Evolutionary conservation across 1,140 invertebrate genomes (phyloP).

Genomic region (Bombus affinis): DNA sequence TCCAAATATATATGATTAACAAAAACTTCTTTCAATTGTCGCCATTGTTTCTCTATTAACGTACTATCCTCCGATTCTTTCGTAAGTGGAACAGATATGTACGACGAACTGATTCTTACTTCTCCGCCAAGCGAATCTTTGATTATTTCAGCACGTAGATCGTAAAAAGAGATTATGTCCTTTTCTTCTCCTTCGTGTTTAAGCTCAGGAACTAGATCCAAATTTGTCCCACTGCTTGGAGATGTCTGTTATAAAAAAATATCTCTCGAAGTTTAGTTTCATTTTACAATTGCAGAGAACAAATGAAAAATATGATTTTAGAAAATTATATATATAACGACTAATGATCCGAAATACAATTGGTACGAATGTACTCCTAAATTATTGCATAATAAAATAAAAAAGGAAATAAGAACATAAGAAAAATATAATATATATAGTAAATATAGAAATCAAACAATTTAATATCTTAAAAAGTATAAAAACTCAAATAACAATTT

Average conservation of each 20-base stretch:
- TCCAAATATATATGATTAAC: constrained; percentile 72
- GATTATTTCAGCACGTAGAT: constrained; percentile 69
- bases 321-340: neutral
- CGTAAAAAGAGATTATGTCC: constrained; percentile 42
- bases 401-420: constrained; percentile 35
- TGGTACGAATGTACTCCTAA: neutral
- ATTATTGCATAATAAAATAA: neutral
- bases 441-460: constrained; percentile 47
- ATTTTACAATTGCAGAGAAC: constrained; percentile 3
- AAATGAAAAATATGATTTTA: neutral
- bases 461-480: constrained; percentile 33
- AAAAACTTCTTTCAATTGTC: constrained; percentile 71
- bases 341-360: neutral
- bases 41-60: constrained; percentile 69
- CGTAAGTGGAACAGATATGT: neutral
- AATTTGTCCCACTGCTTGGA: constrained; percentile 35
- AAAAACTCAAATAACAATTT: constrained; percentile 43
- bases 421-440: constrained; percentile 51
- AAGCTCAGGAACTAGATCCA: constrained; percentile 42
- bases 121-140: constrained; percentile 61
- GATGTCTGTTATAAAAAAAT: constrained; percentile 55
- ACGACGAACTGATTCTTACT: constrained; percentile 60
- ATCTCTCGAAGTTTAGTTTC: constrained; percentile 34
- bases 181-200: constrained; percentile 42
- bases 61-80: constrained; percentile 29